A percentile compares a stretch with the other conserved stretches of the same genome.
These are phyloP conservation scores for Heliothis virescens DNA, from an alignment of 1,140 invertebrate species.

Conservation along the genomic window DNA sequence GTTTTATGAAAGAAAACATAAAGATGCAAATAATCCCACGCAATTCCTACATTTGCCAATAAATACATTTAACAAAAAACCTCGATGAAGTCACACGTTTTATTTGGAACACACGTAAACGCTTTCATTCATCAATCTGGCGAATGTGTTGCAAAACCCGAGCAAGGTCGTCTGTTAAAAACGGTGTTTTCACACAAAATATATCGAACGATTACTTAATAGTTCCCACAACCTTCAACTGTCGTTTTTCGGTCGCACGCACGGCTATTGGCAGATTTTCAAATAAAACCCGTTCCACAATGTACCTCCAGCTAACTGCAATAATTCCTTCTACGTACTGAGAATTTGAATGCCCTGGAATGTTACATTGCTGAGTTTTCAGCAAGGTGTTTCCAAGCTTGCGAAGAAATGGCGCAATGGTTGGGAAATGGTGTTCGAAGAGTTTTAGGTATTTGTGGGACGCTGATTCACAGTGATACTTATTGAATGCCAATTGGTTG, in stretches of 20 bases:
- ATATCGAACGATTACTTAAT: slow-evolving; percentile 48
- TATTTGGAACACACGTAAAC: slow-evolving; percentile 38
- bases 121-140: slow-evolving; percentile 40
- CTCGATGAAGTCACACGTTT: slow-evolving; percentile 33
- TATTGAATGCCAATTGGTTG: slow-evolving; percentile 26
- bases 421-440: neutral
- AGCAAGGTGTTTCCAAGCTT: neutral
- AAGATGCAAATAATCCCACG: neutral
- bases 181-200: slow-evolving; percentile 29
- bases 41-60: slow-evolving; percentile 9
- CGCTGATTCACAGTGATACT: slow-evolving; percentile 16
- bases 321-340: slow-evolving; percentile 15
- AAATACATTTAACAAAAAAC: slow-evolving; percentile 24
- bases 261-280: slow-evolving; percentile 51
- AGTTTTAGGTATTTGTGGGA: slow-evolving; percentile 17
- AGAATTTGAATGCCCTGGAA: slow-evolving; percentile 21
- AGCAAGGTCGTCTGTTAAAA: slow-evolving; percentile 36
- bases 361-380: slow-evolving; percentile 13
- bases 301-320: slow-evolving; percentile 11
- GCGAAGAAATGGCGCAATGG: slow-evolving; percentile 16
- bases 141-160: slow-evolving; percentile 37
- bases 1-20: slow-evolving; percentile 8
- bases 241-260: slow-evolving; percentile 48
- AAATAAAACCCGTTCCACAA: slow-evolving; percentile 46
- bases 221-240: slow-evolving; percentile 46